Evolutionary conservation across 2,113 vertebrate genomes (phyloP).

Genomic region (Epinephelus lanceolatus): DNA sequence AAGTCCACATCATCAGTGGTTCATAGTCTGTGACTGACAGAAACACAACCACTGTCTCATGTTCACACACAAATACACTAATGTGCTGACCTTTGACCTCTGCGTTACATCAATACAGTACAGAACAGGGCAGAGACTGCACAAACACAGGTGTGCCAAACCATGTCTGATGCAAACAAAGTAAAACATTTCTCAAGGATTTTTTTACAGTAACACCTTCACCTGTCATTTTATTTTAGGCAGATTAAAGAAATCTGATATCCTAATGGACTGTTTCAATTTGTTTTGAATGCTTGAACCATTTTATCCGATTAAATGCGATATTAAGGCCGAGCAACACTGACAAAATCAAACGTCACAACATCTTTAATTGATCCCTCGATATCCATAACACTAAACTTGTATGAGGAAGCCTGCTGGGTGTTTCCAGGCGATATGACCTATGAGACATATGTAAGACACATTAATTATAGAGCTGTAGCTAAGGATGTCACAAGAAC

Average conservation of each 20-base stretch:
- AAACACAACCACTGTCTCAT: constrained; percentile 24
- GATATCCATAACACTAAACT: not conserved
- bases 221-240: not conserved
- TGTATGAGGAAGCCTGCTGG: not conserved
- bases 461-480: not conserved
- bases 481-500: no score
- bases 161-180: not conserved
- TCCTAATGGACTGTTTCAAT: no score
- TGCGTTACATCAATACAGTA: not conserved
- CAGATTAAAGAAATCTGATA: not conserved
- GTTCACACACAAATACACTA: constrained; percentile 20
- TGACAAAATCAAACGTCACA: not conserved
- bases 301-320: not conserved
- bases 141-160: constrained; percentile 20
- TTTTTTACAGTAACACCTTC: not conserved
- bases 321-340: not conserved
- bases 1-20: constrained; percentile 46
- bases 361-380: not conserved
- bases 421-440: not conserved
- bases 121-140: not conserved
- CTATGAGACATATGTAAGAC: not conserved
- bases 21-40: constrained; percentile 51
- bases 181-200: not conserved
- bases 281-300: not conserved
- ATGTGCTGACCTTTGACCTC: constrained; percentile 49